Evolutionary conservation across 1,140 invertebrate species (phyloP).

Genomic region (Leptinotarsa undecemlineata): DNA sequence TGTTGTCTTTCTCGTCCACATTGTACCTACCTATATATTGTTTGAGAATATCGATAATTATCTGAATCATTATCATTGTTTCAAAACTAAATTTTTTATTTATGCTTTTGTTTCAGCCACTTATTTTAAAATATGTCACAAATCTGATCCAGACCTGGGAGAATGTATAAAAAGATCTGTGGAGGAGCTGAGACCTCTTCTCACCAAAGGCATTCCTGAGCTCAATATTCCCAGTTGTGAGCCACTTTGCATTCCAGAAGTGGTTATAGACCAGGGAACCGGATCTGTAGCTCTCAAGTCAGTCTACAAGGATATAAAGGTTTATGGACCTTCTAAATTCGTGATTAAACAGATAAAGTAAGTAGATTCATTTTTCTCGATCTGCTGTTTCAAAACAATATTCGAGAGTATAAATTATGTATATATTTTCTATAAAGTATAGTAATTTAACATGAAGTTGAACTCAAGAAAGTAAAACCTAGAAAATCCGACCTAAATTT

Average conservation of each 20-base stretch:
- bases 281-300: conserved; percentile 66
- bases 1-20: too few relatives aligned
- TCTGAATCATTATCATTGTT: too few relatives aligned
- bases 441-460: too few relatives aligned
- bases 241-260: conserved; percentile 63
- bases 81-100: too few relatives aligned
- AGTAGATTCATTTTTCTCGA: conserved; percentile 42
- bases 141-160: conserved; percentile 55
- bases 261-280: conserved; percentile 63
- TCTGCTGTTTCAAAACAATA: too few relatives aligned
- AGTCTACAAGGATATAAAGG: conserved; percentile 63
- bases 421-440: too few relatives aligned
- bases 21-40: too few relatives aligned
- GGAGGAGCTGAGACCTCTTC: conserved; percentile 56
- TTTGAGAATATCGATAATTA: too few relatives aligned
- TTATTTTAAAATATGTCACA: conserved; percentile 55
- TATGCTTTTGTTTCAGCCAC: conserved; percentile 45
- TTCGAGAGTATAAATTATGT: too few relatives aligned
- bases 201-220: conserved; percentile 62
- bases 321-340: conserved; percentile 64
- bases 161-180: conserved; percentile 57
- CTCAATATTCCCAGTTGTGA: conserved; percentile 67
- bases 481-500: too few relatives aligned
- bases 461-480: too few relatives aligned
- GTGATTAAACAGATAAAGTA: conserved; percentile 63